Evolutionary conservation across 2,113 vertebrate genomes (phyloP), one percentile per base, ranked within the genome.

Genomic region (Myiagra hebetior): DNA sequence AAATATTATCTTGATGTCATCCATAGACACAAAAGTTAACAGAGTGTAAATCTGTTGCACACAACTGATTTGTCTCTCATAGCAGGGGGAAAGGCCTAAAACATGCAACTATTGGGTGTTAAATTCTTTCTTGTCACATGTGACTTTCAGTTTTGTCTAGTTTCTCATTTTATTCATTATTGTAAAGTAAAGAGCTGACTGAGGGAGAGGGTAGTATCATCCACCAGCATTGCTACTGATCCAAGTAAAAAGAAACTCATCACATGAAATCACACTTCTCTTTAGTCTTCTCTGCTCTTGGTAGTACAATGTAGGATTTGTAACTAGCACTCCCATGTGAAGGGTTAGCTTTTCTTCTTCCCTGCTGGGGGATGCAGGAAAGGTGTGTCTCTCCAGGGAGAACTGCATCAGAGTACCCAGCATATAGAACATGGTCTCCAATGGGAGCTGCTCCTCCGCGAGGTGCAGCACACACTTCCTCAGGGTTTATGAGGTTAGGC

Each of bases 351-450:
- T 76, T 72, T 35, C 31, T 47, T 42, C 27, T 87, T 13, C 22
- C 20, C 47, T 24, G 2, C 17, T 30, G 26, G 28, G 14, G 4
- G 7, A 42, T 10, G 28, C 9, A 42, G n/a, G 44, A 73, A 69
- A 31, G 3, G 13, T 57, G 11, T 28, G n/a, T 62, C 26, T 76
- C 30, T 11, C 42, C 31, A 73, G 50, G 55, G 28, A 16, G 11
- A 37, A 6, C 0, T 41, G 7, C 0, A 0, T 23, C 9, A 49
- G 7, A 4, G 11, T 11, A 16, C n/a, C 20, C 39, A 70, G 28
- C 13, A 12, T 5, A 22, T 16, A 33, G 41, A 86, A 55, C 11
- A 33, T 9, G 11, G 13, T 59, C 79, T 75, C 33, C 47, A 68
- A 8, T 2, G 27, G 23, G 27, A 79, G 22, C 5, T 57, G 35